These are phyloP conservation scores for Erythrocebus patas DNA, from an alignment of 2,113 vertebrate species.

Conservation along the genomic window DNA sequence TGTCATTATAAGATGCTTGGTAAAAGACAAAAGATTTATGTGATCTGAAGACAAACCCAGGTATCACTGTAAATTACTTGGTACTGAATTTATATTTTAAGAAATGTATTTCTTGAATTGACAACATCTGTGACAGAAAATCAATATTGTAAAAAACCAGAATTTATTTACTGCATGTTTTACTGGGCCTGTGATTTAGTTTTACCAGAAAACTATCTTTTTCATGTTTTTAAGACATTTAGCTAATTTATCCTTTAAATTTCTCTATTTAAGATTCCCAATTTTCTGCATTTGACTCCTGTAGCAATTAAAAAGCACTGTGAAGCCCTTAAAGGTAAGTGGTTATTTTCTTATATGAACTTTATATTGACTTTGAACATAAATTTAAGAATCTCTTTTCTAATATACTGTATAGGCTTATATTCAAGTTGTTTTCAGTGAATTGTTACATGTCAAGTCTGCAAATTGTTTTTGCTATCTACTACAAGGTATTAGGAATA, in stretches of 20 bases:
- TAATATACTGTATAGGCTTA: background rate
- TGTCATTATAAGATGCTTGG: background rate
- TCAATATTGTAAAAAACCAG: background rate
- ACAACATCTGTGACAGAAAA: background rate
- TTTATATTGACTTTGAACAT: background rate
- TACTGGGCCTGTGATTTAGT: background rate
- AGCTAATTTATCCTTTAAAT: constrained; percentile 36
- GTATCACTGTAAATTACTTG: background rate
- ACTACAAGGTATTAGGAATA: background rate
- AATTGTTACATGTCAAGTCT: background rate
- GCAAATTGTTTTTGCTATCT: background rate
- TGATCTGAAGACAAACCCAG: background rate
- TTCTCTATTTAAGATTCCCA: constrained; percentile 91
- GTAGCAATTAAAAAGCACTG: constrained; percentile 95
- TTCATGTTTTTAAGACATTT: background rate
- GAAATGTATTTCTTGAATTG: background rate
- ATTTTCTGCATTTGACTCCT: constrained; percentile 97
- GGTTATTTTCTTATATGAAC: background rate
- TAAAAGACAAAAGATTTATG: background rate
- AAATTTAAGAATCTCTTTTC: background rate
- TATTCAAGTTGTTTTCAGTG: background rate
- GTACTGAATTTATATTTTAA: background rate
- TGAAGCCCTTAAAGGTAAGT: constrained; percentile 92
- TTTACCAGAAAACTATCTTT: background rate
- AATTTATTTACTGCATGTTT: background rate